Base-by-base conservation (phyloP, 2,888 invertebrate genomes). In the Microctonus hyperodae region DNA sequence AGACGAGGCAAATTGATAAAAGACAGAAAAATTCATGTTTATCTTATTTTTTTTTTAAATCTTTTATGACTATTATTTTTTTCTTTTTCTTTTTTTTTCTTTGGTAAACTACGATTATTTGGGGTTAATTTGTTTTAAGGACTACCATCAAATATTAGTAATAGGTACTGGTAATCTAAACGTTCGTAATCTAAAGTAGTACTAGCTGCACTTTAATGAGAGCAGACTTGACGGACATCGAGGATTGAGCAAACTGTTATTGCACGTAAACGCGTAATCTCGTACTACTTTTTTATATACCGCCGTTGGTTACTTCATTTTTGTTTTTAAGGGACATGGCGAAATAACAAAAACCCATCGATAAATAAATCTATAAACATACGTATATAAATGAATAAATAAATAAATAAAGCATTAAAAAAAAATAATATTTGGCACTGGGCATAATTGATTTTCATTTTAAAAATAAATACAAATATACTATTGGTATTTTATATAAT, bases 191-290 rank as follows among this genome's bases (percentile, higher is more conserved):
- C 70, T 68, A 73, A 75, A 79, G 75, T n/a, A n/a, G n/a, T 79
- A 80, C 65, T 79, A 78, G 79, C 78, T 79, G 79, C 78, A 59
- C 55, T 66, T 59, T 67, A 58, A 68, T 73, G 76, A 74, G 80
- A 79, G 80, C 80, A 79, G 78, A 79, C 81, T 80, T 44, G 79
- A 83, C 79, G 80, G 79, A 83, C 79, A 79, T 76, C 79, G 77
- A 81, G 80, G 77, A 81, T 83, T 81, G 81, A 83, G 81, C 80
- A 80, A 81, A 81, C 76, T 79, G 78, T 81, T 82, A 79, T 80
- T 80, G 81, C 81, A 81, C 79, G 77, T 76, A 23, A 81, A 81
- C 80, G 80, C 77, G 75, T 64, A 37, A 58, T 65, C 65, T 68
- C 65, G 62, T 56, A 68, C 68, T 61, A 68, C 61, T 13, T 61